These are phyloP conservation scores for Perca flavescens DNA, from an alignment of 2,113 vertebrate species.

Conservation along the genomic window DNA sequence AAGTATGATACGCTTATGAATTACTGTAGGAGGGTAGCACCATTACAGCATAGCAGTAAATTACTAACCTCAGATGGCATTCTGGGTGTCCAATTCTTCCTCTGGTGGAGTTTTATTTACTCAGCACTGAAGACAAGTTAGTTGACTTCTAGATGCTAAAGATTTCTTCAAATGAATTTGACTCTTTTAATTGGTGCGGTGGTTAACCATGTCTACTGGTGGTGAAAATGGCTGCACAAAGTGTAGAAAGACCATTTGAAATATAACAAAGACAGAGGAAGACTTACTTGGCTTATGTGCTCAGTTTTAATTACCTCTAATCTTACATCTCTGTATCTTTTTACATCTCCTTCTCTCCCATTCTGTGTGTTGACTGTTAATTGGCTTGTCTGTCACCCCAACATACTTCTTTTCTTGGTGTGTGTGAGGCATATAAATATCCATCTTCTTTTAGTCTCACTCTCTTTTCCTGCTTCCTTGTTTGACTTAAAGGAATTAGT, in stretches of 20 bases:
- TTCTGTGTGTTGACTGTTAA: constrained; percentile 57
- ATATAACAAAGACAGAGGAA: constrained; percentile 8
- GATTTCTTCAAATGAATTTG: neutral
- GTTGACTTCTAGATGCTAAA: constrained; percentile 21
- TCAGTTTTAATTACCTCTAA: constrained; percentile 51
- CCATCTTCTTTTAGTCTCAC: constrained; percentile 10
- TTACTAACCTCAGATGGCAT: constrained; percentile 52
- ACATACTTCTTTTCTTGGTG: constrained; percentile 41
- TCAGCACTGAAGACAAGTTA: constrained; percentile 13
- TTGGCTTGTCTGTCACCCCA: constrained; percentile 61
- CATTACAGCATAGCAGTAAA: constrained; percentile 47
- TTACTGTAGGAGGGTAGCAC: constrained; percentile 11
- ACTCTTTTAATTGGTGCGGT: constrained; percentile 37
- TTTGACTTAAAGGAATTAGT: neutral
- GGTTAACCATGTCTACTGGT: constrained; percentile 26
- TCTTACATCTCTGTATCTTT: constrained; percentile 28
- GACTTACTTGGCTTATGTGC: constrained; percentile 15
- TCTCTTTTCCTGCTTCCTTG: neutral
- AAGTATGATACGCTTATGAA: constrained; percentile 40
- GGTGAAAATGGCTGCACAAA: neutral
- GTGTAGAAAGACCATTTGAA: constrained; percentile 17
- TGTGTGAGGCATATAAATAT: constrained; percentile 44
- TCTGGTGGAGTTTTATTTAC: constrained; percentile 47
- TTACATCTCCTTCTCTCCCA: constrained; percentile 29
- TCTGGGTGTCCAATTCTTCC: constrained; percentile 4